A percentile compares a stretch with the other conserved stretches of the same genome.
phyloP scores from a whole-genome alignment of 2,888 invertebrate species.

The Belgica antarctica region DNA sequence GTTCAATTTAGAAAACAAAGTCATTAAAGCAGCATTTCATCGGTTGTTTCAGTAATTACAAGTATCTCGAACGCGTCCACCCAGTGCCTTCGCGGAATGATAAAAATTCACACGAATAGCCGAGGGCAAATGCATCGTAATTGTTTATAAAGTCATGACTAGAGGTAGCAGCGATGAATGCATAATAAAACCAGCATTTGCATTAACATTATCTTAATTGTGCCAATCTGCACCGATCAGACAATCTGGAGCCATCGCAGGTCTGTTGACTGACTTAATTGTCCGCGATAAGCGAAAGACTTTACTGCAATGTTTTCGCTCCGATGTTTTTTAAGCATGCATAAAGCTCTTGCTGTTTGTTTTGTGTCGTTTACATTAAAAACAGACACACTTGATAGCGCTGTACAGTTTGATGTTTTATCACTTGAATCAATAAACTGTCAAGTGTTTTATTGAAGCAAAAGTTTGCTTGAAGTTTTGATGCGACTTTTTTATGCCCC shows the following conservation, averaged over 20 bases:
- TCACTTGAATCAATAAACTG: conserved; percentile 19
- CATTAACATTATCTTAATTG: conserved; percentile 19
- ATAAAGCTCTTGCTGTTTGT: not conserved
- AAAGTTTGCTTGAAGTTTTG: no score
- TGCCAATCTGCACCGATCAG: not conserved
- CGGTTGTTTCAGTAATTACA: not conserved
- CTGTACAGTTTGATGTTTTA: not conserved
- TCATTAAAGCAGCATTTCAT: not conserved
- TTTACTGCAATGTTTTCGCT: not conserved
- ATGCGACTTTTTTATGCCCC: no score
- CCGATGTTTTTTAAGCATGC: not conserved
- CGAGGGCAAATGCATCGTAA: not conserved
- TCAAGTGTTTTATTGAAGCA: no score
- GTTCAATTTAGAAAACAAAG: no score
- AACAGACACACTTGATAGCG: conserved; percentile 2
- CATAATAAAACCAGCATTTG: not conserved
- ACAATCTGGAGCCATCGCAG: conserved; percentile 16
- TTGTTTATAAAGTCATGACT: not conserved
- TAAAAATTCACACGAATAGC: not conserved
- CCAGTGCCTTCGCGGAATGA: no score
- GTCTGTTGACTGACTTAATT: not conserved
- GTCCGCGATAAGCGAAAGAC: not conserved
- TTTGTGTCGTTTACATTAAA: not conserved
- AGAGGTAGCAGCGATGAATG: not conserved
- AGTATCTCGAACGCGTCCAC: not conserved